phyloP scores from a whole-genome alignment of 2,797 vertebrate genomes.

The Pseudopleuronectes americanus region DNA sequence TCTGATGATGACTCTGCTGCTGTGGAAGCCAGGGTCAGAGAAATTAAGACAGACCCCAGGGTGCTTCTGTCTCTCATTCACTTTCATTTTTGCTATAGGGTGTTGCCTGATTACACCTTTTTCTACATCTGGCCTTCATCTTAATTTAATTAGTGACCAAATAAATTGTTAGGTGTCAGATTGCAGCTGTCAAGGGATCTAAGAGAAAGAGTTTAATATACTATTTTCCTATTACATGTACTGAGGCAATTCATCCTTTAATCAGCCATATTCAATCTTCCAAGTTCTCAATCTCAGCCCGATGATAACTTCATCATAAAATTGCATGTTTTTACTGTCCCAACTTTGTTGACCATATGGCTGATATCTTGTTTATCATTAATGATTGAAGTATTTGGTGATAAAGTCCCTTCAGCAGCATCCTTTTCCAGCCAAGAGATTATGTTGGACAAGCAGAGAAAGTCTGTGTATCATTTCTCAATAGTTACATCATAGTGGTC shows the following conservation, averaged over 20 bases:
- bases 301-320: slow-evolving; percentile 35
- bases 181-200: slow-evolving; percentile 45
- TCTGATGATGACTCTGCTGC: slow-evolving; percentile 46
- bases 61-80: slow-evolving; percentile 57
- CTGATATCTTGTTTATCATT: slow-evolving; percentile 61
- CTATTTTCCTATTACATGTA: slow-evolving; percentile 1
- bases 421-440: slow-evolving; percentile 54
- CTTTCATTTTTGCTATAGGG: slow-evolving; percentile 33
- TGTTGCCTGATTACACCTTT: slow-evolving; percentile 62
- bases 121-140: slow-evolving; percentile 68
- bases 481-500: slow-evolving; percentile 59
- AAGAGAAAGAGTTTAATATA: slow-evolving; percentile 25
- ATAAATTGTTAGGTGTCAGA: slow-evolving; percentile 46
- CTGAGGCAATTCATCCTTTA: slow-evolving; percentile 33
- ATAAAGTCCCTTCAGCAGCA: slow-evolving; percentile 54
- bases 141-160: slow-evolving; percentile 55
- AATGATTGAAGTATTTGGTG: slow-evolving; percentile 53
- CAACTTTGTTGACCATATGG: slow-evolving; percentile 51
- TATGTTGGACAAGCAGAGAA: slow-evolving; percentile 58
- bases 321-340: slow-evolving; percentile 31
- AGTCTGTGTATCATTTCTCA: slow-evolving; percentile 69
- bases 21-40: slow-evolving; percentile 49
- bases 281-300: slow-evolving; percentile 55
- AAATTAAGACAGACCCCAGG: slow-evolving; percentile 61
- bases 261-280: slow-evolving; percentile 35